These are phyloP conservation scores for Hexactinellida sp. DNA, from an alignment of 37 sponge, comb jelly and placozoan species.

Conservation along the genomic window DNA sequence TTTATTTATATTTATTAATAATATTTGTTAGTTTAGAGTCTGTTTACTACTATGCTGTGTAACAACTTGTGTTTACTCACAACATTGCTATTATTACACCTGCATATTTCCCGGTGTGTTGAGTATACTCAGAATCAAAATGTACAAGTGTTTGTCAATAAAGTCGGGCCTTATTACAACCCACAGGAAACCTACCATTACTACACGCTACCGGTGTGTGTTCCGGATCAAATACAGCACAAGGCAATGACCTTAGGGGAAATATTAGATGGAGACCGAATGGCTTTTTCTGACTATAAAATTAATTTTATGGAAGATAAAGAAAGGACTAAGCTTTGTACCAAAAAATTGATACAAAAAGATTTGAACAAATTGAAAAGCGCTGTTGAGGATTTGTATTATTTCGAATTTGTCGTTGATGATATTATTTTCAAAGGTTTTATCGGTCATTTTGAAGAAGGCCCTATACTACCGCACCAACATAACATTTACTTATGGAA, in stretches of 20 bases:
- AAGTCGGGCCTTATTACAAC: constrained; percentile 87
- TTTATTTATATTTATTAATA: too few relatives aligned
- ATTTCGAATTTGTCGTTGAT: constrained; percentile 89
- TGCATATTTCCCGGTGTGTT: background rate
- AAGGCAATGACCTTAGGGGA: constrained; percentile 69
- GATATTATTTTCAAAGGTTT: constrained; percentile 79
- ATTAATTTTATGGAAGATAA: constrained; percentile 44
- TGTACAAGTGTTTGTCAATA: constrained; percentile 74
- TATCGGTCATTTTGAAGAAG: constrained; percentile 80
- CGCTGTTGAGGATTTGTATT: constrained; percentile 83
- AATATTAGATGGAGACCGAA: constrained; percentile 79
- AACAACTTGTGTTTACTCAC: too few relatives aligned
- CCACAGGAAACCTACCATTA: constrained; percentile 92
- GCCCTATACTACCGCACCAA: constrained; percentile 55
- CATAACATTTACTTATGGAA: constrained; percentile 67
- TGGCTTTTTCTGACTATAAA: constrained; percentile 65
- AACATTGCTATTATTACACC: background rate
- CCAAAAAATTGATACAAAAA: background rate
- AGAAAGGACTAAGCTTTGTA: constrained; percentile 44
- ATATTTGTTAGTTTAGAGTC: too few relatives aligned
- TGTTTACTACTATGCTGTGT: too few relatives aligned
- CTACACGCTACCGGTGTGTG: constrained; percentile 71
- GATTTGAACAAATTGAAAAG: constrained; percentile 39
- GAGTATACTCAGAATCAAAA: constrained; percentile 5
- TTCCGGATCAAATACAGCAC: constrained; percentile 65